Evolutionary conservation across 2,113 vertebrate genomes (phyloP), one percentile per base, ranked within the genome.

Genomic region (Gnathonemus echidnorhynchus): DNA sequence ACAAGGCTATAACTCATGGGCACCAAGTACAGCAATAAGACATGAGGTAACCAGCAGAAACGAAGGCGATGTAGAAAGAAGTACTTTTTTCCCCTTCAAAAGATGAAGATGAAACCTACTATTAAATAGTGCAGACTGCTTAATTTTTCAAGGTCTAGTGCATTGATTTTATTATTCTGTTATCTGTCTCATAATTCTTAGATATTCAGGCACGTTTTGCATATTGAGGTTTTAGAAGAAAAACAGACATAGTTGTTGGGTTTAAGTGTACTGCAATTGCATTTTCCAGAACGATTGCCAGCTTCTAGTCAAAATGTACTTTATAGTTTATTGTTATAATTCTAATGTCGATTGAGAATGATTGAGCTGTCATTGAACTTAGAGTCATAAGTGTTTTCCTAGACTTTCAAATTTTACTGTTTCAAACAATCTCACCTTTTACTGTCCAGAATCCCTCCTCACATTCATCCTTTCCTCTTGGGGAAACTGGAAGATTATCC

Each of bases 401-500:
- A 27, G 48, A 56, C n/a, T 42, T 42, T 6, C 24, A 85, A 85
- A 10, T 48, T 24, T 48, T 48, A 39, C 86, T 21, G 27, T 87
- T 87, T 35, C 11, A 87, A 39, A 87, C 86, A 87, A 52, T 19
- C 7, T 13, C 21, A 85, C 42, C 39, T 48, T 48, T 85, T 9
- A 48, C 83, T 85, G 45, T 45, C 21, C 39, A 48, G 39, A 87
- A 52, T 87, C 86, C 86, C 15, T 87, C 49, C 49, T 50, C 86
- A 52, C n/a, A 87, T 31, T 39, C 49, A n/a, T 42, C 84, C 84
- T 24, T 27, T 86, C 45, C 84, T 86, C 45, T 86, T 49, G 84
- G 84, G 48, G 84, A 86, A 86, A 48, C 84, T 49, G 48, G 46
- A 15, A 87, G 86, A 87, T 53, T 35, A 56, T 53, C 31, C 89